phyloP scores from a whole-genome alignment of 1,140 invertebrate species.

The Hypothenemus hampei region DNA sequence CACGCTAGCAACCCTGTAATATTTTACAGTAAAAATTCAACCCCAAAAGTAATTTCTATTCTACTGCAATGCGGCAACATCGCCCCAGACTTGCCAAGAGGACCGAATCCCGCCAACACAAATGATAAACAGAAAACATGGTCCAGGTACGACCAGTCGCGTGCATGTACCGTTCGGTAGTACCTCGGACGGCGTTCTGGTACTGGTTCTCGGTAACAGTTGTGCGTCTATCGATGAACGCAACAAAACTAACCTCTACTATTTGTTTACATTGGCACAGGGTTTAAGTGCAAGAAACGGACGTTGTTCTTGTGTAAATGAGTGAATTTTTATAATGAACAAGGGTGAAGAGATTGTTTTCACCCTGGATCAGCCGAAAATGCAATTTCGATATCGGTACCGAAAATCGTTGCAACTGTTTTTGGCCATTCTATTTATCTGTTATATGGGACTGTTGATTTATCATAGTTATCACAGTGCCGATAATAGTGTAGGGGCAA shows the following conservation, averaged over 20 bases:
- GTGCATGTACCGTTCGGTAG: conserved; percentile 8
- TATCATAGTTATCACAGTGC: conserved; percentile 50
- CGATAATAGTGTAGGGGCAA: background rate
- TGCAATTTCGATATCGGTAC: conserved; percentile 33
- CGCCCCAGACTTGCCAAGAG: too few relatives aligned
- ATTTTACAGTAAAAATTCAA: too few relatives aligned
- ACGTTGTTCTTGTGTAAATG: background rate
- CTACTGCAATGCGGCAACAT: too few relatives aligned
- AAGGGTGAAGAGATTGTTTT: conserved; percentile 30
- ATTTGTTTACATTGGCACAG: conserved; percentile 33
- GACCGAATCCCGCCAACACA: conserved; percentile 10
- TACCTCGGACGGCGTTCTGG: background rate
- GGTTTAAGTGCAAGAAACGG: too few relatives aligned
- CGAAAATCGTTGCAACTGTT: conserved; percentile 39
- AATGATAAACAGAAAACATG: conserved; percentile 14
- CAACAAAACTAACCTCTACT: background rate
- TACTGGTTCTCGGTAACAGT: background rate
- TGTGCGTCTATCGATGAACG: background rate
- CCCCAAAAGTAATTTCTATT: too few relatives aligned
- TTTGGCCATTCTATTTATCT: conserved; percentile 42
- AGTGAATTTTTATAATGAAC: conserved; percentile 15
- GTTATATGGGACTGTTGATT: conserved; percentile 59
- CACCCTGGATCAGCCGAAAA: conserved; percentile 29
- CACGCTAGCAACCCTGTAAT: too few relatives aligned
- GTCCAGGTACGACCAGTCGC: conserved; percentile 16